Percentiles rank a stretch among this genome's conserved stretches.
Evolutionary conservation across 2,797 vertebrate genomes (phyloP).

Genomic region (Lepus oiostolus): DNA sequence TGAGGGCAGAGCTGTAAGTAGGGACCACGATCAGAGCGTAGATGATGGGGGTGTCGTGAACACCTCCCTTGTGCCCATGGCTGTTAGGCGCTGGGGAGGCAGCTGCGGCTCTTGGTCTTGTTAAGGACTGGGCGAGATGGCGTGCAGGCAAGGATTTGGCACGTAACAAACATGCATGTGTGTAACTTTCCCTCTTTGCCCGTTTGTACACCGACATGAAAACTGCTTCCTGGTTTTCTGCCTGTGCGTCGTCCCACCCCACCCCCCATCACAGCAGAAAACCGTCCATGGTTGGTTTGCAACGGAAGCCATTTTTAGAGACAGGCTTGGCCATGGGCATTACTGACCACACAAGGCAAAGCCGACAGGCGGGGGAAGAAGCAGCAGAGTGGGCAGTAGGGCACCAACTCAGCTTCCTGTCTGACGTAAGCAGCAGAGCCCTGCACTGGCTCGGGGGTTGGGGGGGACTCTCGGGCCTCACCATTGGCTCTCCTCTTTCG

Average conservation of each 20-base stretch:
- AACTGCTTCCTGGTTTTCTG: constrained; percentile 38
- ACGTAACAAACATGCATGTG: constrained; percentile 40
- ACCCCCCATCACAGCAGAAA: constrained; percentile 7
- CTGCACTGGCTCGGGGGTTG: not conserved
- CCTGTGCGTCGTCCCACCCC: not conserved
- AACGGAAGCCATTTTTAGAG: not conserved
- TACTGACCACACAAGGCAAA: not conserved
- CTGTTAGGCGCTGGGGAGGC: not conserved
- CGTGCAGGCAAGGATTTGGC: not conserved
- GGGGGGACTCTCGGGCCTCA: not conserved
- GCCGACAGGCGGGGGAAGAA: not conserved
- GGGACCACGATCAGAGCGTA: not conserved
- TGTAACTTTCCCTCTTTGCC: constrained; percentile 38
- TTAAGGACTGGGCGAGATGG: not conserved
- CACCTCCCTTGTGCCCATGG: not conserved
- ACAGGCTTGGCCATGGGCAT: not conserved
- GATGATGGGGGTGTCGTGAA: not conserved
- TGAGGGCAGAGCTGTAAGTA: not conserved
- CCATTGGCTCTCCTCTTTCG: not conserved
- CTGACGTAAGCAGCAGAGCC: not conserved
- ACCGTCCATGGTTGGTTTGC: not conserved
- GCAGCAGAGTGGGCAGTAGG: too few species aligned
- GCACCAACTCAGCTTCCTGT: not conserved
- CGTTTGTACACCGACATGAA: constrained; percentile 55
- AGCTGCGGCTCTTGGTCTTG: not conserved